Evolutionary conservation across 2,888 invertebrate species (phyloP).

Genomic region (Sinelater perroti): DNA sequence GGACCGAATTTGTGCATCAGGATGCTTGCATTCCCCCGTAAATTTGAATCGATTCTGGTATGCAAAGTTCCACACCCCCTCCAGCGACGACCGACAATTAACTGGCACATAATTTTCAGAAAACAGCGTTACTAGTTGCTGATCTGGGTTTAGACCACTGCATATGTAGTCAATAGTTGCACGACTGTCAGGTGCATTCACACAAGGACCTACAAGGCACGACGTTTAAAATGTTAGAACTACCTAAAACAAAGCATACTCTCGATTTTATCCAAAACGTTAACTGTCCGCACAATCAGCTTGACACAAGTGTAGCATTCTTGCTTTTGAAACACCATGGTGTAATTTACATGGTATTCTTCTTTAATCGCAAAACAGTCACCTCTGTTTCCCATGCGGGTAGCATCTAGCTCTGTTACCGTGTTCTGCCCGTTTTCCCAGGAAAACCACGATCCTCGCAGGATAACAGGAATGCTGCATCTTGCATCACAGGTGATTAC

Average conservation of each 20-base stretch:
- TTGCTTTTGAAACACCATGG: slow-evolving; percentile 78
- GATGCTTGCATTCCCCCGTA: slow-evolving; percentile 90
- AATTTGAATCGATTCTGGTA: slow-evolving; percentile 83
- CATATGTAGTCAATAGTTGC: slow-evolving; percentile 83
- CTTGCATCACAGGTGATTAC: slow-evolving; percentile 46
- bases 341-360: slow-evolving; percentile 82
- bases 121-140: slow-evolving; percentile 85
- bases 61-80: slow-evolving; percentile 97
- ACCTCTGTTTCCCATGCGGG: slow-evolving; percentile 79
- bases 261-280: slow-evolving; percentile 89
- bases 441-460: slow-evolving; percentile 91
- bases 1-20: slow-evolving; percentile 88
- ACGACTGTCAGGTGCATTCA: slow-evolving; percentile 70
- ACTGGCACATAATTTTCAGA: slow-evolving; percentile 90
- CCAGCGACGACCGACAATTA: slow-evolving; percentile 90
- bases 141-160: slow-evolving; percentile 75
- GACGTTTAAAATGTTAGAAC: background rate
- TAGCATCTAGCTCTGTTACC: slow-evolving; percentile 82
- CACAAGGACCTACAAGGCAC: slow-evolving; percentile 75
- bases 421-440: slow-evolving; percentile 88
- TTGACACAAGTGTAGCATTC: slow-evolving; percentile 87
- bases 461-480: slow-evolving; percentile 79
- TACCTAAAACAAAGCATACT: slow-evolving; percentile 63
- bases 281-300: slow-evolving; percentile 84
- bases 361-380: slow-evolving; percentile 77